Conservation (phyloP, 2,888 invertebrate genomes). For the Dynastes maya region DNA sequence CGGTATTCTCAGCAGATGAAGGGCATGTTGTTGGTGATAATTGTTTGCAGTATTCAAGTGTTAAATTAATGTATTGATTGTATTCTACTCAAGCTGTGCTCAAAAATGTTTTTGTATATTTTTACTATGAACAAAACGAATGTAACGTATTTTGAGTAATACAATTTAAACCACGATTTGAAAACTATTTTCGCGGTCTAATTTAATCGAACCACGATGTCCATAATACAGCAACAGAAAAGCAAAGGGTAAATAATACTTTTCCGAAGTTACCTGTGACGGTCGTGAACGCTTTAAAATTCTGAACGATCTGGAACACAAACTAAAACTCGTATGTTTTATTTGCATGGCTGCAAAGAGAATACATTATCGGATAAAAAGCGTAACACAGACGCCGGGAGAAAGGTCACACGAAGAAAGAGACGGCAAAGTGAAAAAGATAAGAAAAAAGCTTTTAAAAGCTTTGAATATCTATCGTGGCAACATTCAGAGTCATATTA, state of each 20-base stretch:
- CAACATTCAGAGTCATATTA: slow-evolving; percentile 40
- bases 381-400: slow-evolving; percentile 38
- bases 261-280: not conserved
- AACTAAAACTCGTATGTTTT: slow-evolving; percentile 43
- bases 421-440: slow-evolving; percentile 29
- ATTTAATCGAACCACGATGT: not conserved
- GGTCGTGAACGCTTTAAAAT: slow-evolving; percentile 39
- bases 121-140: too few species aligned
- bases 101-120: too few species aligned
- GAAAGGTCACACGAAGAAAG: slow-evolving; percentile 40
- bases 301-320: slow-evolving; percentile 43
- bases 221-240: not conserved
- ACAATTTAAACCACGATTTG: too few species aligned
- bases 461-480: slow-evolving; percentile 44
- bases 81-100: too few species aligned
- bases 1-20: too few species aligned
- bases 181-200: not conserved
- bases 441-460: slow-evolving; percentile 46
- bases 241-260: not conserved
- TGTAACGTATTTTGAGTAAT: too few species aligned
- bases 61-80: too few species aligned
- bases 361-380: slow-evolving; percentile 44
- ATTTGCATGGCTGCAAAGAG: slow-evolving; percentile 42
- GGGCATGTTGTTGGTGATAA: too few species aligned
- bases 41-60: too few species aligned